These are phyloP conservation scores for Drosophila elegans DNA, from an alignment of 1,140 invertebrate genomes.

Conservation along the genomic window DNA sequence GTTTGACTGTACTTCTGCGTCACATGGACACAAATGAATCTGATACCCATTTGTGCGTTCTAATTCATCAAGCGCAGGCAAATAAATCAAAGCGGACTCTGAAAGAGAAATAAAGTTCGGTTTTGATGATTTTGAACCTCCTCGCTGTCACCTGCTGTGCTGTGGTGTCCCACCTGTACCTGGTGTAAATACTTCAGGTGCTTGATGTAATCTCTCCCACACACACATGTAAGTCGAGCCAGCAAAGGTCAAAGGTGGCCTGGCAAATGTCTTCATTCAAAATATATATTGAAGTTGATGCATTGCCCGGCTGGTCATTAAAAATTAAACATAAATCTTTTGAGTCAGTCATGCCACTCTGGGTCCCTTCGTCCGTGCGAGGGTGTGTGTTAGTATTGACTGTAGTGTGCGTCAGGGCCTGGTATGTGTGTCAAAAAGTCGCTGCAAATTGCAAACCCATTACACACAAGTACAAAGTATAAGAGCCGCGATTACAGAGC, in stretches of 20 bases:
- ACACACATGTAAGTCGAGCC: conserved; percentile 12
- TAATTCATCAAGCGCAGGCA: conserved; percentile 51
- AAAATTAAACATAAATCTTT: conserved; percentile 75
- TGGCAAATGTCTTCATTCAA: conserved; percentile 58
- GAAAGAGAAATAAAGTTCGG: conserved; percentile 28
- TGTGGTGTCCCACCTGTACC: conserved; percentile 49
- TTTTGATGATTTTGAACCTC: conserved; percentile 35
- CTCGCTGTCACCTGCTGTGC: conserved; percentile 33
- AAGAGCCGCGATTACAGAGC: conserved; percentile 63
- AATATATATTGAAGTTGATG: conserved; percentile 55
- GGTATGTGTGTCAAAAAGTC: conserved; percentile 72
- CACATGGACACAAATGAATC: conserved; percentile 12
- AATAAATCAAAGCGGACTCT: conserved; percentile 57
- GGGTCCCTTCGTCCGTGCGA: conserved; percentile 1
- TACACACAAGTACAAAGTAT: conserved; percentile 58
- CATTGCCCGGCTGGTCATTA: conserved; percentile 58
- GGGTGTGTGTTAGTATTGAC: conserved; percentile 6
- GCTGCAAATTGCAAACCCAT: conserved; percentile 67
- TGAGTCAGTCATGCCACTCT: conserved; percentile 36
- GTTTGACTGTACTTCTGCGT: conserved; percentile 16
- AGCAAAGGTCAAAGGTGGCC: conserved; percentile 60
- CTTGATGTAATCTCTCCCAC: conserved; percentile 33
- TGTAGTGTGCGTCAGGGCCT: conserved; percentile 1
- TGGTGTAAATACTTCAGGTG: conserved; percentile 14
- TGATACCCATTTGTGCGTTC: conserved; percentile 32